Evolutionary conservation across 2,797 vertebrate species (phyloP).

Genomic region (Pseudomugil tenellus): DNA sequence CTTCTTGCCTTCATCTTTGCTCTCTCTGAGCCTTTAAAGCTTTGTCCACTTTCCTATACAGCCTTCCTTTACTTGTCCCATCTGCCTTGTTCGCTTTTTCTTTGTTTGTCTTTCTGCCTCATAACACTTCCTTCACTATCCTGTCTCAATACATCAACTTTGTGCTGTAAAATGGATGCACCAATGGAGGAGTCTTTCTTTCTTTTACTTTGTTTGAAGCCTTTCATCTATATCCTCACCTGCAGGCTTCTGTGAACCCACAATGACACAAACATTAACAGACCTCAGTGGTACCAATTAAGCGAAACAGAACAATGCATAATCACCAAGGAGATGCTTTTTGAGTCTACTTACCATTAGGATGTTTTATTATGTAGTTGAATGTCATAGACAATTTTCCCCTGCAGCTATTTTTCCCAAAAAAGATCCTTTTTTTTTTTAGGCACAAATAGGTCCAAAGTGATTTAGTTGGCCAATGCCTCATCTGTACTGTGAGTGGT

Average conservation of each 20-base stretch:
- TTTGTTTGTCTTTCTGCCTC: constrained; percentile 43
- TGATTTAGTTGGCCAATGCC: constrained; percentile 35
- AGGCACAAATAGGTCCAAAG: constrained; percentile 34
- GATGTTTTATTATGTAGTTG: constrained; percentile 45
- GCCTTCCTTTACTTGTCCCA: constrained; percentile 29
- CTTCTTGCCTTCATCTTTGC: constrained; percentile 29
- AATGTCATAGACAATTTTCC: constrained; percentile 66
- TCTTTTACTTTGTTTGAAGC: constrained; percentile 25
- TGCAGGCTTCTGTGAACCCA: constrained; percentile 42
- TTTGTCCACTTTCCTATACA: constrained; percentile 21
- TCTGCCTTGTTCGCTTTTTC: constrained; percentile 21
- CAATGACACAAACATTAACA: constrained; percentile 53
- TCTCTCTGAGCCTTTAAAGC: constrained; percentile 42
- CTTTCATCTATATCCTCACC: constrained; percentile 64
- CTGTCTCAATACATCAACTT: constrained; percentile 37
- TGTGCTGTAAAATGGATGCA: constrained; percentile 16
- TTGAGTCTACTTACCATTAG: constrained; percentile 37
- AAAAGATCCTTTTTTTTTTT: constrained; percentile 30
- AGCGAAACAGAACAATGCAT: constrained; percentile 48
- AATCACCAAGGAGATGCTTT: constrained; percentile 45
- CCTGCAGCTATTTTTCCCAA: constrained; percentile 17
- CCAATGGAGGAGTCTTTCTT: constrained; percentile 18
- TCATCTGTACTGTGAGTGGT: constrained; percentile 36
- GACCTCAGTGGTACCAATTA: constrained; percentile 71
- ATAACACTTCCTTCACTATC: constrained; percentile 25